Percentiles rank a stretch among this genome's conserved stretches.
Evolutionary conservation across 2,113 vertebrate species (phyloP).

Genomic region (Bufo bufo): DNA sequence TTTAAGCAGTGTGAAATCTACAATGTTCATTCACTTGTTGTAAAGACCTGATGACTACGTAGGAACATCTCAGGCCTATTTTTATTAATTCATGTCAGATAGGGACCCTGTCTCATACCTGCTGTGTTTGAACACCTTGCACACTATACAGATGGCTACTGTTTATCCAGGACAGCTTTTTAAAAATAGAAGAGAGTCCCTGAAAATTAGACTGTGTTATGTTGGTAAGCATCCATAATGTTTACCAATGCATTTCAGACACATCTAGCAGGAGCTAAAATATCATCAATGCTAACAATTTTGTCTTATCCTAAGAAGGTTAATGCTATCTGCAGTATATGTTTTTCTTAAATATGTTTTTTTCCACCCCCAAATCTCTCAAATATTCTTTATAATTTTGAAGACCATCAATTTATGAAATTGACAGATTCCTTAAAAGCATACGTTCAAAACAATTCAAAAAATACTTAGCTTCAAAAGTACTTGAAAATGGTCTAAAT

Average conservation of each 20-base stretch:
- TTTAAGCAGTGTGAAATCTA: background rate
- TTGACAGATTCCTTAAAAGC: slow-evolving; percentile 40
- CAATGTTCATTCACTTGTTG: background rate
- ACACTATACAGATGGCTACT: background rate
- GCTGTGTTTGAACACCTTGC: background rate
- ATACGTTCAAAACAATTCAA: background rate
- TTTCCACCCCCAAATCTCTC: background rate
- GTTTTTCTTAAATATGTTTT: background rate
- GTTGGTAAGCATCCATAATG: background rate
- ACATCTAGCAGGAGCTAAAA: background rate
- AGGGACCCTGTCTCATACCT: background rate
- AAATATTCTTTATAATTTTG: background rate
- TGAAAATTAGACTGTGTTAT: background rate
- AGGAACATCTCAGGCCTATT: background rate
- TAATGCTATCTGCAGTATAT: background rate
- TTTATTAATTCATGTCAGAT: background rate
- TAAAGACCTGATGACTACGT: background rate
- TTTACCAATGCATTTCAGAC: background rate
- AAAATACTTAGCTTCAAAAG: background rate
- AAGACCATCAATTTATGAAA: slow-evolving; percentile 14
- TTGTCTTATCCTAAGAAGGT: background rate
- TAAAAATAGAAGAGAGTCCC: background rate
- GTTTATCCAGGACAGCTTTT: background rate
- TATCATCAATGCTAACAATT: background rate
- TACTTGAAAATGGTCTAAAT: slow-evolving; percentile 19